Evolutionary conservation across 2,888 invertebrate species (phyloP).

Genomic region (Xanthostigma xanthostigma): DNA sequence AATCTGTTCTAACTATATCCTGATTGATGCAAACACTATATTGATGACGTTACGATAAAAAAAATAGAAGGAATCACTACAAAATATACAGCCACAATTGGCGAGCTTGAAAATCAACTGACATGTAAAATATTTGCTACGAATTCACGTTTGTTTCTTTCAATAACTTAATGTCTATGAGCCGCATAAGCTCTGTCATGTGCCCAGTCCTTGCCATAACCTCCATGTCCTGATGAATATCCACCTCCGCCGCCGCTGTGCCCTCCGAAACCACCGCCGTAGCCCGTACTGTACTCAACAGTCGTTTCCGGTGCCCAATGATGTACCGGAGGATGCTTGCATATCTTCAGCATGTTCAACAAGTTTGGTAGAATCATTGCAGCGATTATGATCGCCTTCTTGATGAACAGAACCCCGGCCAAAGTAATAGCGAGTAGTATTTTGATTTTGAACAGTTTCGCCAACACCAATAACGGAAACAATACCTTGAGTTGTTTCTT

Average conservation of each 20-base stretch:
- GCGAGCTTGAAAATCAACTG: too few species aligned
- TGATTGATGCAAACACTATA: too few species aligned
- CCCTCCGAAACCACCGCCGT: constrained; percentile 4
- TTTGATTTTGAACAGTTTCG: constrained; percentile 39
- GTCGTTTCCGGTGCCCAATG: constrained; percentile 15
- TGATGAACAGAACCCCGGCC: constrained; percentile 45
- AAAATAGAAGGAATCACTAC: too few species aligned
- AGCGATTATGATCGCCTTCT: constrained; percentile 45
- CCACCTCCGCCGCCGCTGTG: constrained; percentile 10
- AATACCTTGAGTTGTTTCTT: constrained; percentile 34
- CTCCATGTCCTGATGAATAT: constrained; percentile 1
- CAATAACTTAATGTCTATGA: neutral
- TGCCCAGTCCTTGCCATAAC: neutral
- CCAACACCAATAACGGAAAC: constrained; percentile 35
- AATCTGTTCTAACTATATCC: too few species aligned
- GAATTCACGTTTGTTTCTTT: too few species aligned
- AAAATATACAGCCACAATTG: too few species aligned
- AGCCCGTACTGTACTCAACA: constrained; percentile 21
- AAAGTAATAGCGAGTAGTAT: constrained; percentile 44
- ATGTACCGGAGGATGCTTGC: constrained; percentile 28
- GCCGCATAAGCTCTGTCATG: neutral
- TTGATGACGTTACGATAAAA: too few species aligned
- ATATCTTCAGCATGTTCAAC: constrained; percentile 38
- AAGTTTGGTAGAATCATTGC: constrained; percentile 44
- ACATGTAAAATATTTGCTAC: too few species aligned